Evolutionary conservation across 2,888 invertebrate genomes (phyloP).

Genomic region (Cynaeus angustus): DNA sequence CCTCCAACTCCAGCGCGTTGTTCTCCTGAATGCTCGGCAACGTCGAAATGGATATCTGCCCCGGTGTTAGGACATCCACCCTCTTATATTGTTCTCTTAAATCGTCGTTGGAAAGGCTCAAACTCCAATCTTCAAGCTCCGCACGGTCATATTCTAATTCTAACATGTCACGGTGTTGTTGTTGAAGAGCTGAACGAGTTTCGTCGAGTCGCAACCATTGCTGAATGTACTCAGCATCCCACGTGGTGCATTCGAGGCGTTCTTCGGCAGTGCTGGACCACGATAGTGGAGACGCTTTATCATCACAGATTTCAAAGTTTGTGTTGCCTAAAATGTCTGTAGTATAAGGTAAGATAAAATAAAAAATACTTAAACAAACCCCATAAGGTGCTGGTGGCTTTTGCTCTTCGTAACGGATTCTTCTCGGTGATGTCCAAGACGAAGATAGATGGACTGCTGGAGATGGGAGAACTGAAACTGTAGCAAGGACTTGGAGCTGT

Average conservation of each 20-base stretch:
- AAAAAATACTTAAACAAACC: slow-evolving; percentile 53
- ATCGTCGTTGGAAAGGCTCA: slow-evolving; percentile 82
- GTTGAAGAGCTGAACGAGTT: slow-evolving; percentile 79
- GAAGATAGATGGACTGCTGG: slow-evolving; percentile 77
- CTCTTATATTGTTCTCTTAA: slow-evolving; percentile 72
- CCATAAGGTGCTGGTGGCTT: slow-evolving; percentile 72
- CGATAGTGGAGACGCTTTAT: slow-evolving; percentile 69
- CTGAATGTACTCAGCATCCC: slow-evolving; percentile 84
- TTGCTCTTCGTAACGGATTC: slow-evolving; percentile 76
- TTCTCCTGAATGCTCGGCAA: slow-evolving; percentile 84
- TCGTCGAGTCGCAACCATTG: slow-evolving; percentile 85
- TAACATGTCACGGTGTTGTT: slow-evolving; percentile 80
- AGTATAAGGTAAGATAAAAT: background rate
- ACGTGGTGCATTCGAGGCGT: slow-evolving; percentile 75
- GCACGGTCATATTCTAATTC: slow-evolving; percentile 84
- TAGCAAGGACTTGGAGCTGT: slow-evolving; percentile 76
- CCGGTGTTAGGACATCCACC: slow-evolving; percentile 73
- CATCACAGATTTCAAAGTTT: slow-evolving; percentile 65
- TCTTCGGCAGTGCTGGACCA: slow-evolving; percentile 78
- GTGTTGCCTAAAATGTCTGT: slow-evolving; percentile 58
- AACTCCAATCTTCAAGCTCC: slow-evolving; percentile 87
- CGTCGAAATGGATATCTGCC: slow-evolving; percentile 78
- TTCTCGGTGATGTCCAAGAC: slow-evolving; percentile 78
- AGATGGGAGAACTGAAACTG: slow-evolving; percentile 75
- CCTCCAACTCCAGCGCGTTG: slow-evolving; percentile 82